A percentile compares a stretch with the other conserved stretches of the same genome.
Conservation (phyloP, 2,888 invertebrate genomes). For the Philopedon plagiatum region DNA sequence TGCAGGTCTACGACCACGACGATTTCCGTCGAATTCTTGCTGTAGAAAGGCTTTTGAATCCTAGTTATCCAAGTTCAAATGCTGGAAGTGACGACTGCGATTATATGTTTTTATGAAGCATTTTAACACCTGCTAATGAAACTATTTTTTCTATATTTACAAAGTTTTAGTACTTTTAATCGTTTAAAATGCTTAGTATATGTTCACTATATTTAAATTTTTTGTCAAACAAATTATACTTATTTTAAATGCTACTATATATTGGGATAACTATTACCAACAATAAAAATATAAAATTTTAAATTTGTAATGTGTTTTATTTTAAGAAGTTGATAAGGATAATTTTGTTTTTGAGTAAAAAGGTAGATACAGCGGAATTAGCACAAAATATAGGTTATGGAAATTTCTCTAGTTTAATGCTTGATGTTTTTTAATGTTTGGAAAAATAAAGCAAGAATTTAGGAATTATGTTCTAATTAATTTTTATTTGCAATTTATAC, state of each 20-base stretch:
- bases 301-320: too few relatives aligned
- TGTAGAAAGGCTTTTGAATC: slow-evolving; percentile 35
- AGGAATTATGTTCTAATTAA: too few relatives aligned
- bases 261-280: background rate
- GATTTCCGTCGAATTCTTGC: slow-evolving; percentile 51
- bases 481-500: too few relatives aligned
- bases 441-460: too few relatives aligned
- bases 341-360: too few relatives aligned
- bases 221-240: slow-evolving; percentile 5
- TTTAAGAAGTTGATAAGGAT: too few relatives aligned
- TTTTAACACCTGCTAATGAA: slow-evolving; percentile 2
- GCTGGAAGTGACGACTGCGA: slow-evolving; percentile 14
- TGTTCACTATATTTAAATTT: slow-evolving; percentile 14
- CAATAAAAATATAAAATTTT: background rate
- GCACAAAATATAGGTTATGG: too few relatives aligned
- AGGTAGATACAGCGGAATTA: too few relatives aligned
- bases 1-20: slow-evolving; percentile 51
- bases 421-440: too few relatives aligned
- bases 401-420: too few relatives aligned
- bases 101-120: slow-evolving; percentile 2
- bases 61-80: slow-evolving; percentile 28
- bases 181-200: slow-evolving; percentile 19
- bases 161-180: slow-evolving; percentile 26
- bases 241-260: slow-evolving; percentile 6
- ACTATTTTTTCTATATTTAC: slow-evolving; percentile 24